Evolutionary conservation across 1,140 invertebrate genomes (phyloP), one percentile per base, ranked within the genome.

Genomic region (Holotrichia oblita): DNA sequence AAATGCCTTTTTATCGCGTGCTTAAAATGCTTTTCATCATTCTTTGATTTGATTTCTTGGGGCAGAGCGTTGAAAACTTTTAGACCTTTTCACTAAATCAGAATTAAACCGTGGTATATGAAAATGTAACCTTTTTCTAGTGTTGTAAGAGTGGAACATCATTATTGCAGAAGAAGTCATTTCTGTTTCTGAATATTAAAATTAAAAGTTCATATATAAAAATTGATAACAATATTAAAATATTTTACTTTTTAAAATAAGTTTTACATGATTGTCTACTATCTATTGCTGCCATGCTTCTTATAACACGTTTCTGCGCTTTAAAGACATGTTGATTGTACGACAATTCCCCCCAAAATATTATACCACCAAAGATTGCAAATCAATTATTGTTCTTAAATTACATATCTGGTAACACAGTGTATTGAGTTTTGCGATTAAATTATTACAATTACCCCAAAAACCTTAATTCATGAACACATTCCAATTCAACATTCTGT

Each of bases 351-450:
- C 14, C 42, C 42, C 9, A 44, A 44, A 44, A 44, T 44, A n/a
- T 6, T 44, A 44, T 6, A 12, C 42, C 42, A 44, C 9, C 14
- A 2, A 44, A 44, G 42, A 9, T 12, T 44, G 42, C 1, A 44
- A 44, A 44, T n/a, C 42, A 44, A 44, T 44, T 44, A 44, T 44
- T 44, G 42, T 44, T 44, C 42, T 44, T n/a, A 44, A 44, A n/a
- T 44, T 44, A n/a, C 42, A 6, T 44, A 44, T 44, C 7, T 44
- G n/a, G n/a, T n/a, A n/a, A n/a, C n/a, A n/a, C n/a, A n/a, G n/a
- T n/a, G n/a, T n/a, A n/a, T n/a, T n/a, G n/a, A n/a, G n/a, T n/a
- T n/a, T n/a, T n/a, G n/a, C n/a, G n/a, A n/a, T n/a, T n/a, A n/a
- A n/a, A n/a, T n/a, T n/a, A n/a, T 1, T 22, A 64, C 1, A n/a